These are phyloP conservation scores for Apodemia mormo DNA, from an alignment of 2,888 invertebrate genomes.

Conservation along the genomic window DNA sequence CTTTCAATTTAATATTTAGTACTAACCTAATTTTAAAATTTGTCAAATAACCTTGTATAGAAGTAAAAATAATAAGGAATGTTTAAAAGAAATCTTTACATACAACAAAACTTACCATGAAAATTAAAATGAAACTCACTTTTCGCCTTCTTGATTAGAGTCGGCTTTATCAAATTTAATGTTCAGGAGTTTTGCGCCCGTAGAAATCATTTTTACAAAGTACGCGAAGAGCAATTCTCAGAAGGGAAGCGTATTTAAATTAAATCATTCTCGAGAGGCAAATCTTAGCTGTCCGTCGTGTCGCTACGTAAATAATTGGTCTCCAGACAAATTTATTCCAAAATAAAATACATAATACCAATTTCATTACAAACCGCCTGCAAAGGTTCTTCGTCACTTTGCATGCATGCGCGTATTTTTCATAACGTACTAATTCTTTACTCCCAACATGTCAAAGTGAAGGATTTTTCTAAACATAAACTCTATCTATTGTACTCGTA, in stretches of 20 bases:
- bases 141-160: constrained; percentile 37
- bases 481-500: too few relatives aligned
- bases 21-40: too few relatives aligned
- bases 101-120: neutral
- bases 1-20: too few relatives aligned
- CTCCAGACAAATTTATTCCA: constrained; percentile 31
- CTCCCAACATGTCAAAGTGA: too few relatives aligned
- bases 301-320: constrained; percentile 64
- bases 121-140: constrained; percentile 22
- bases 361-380: neutral
- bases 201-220: constrained; percentile 43
- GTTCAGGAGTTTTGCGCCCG: constrained; percentile 34
- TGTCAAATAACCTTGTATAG: neutral
- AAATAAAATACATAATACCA: constrained; percentile 19
- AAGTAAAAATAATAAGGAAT: neutral
- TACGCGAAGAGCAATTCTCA: constrained; percentile 50
- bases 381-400: neutral
- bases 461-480: too few relatives aligned
- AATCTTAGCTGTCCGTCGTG: constrained; percentile 53
- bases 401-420: neutral
- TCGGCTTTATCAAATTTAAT: constrained; percentile 39
- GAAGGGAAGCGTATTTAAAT: constrained; percentile 66
- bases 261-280: constrained; percentile 53
- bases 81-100: neutral
- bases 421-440: too few relatives aligned